Evolutionary conservation across 2,797 vertebrate species (phyloP), one percentile per base, ranked within the genome.

Genomic region (Anabacerthia variegaticeps): DNA sequence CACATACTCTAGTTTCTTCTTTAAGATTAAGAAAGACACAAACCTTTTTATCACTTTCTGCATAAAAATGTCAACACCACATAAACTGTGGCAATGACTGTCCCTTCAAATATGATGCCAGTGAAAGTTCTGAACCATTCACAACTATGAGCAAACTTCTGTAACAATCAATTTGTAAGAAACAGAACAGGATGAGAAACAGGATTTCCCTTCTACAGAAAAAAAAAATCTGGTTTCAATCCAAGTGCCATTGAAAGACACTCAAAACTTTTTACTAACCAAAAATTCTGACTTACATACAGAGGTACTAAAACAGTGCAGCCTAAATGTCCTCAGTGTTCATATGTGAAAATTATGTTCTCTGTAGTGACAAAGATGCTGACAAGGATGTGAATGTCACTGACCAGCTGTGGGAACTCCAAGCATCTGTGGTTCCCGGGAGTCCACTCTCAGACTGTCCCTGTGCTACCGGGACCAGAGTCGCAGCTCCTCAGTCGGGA

Each of bases 401-500:
- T 63, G 74, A 55, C 12, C 74, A 88, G 83, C 80, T 95, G 94
- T 93, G 95, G 95, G 95, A 97, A 97, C 88, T 82, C 59, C 63
- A 89, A 74, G 63, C 77, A 73, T 82, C 62, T 49, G 74, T 36
- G 71, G 83, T 96, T 94, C 96, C 93, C 83, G 67, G 56, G 67
- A 94, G 67, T n/a, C n/a, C 48, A 68, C 56, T 41, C 89, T 89
- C 58, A 91, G 78, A 21, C 79, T 56, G 36, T 51, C 58, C 55
- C 83, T 62, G 85, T 34, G 49, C 88, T 93, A 82, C 51, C 1
- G 0, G 69, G 73, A 85, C 2, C 3, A 0, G 74, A 92, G 82
- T 10, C 1, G 2, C 69, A 92, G 93, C 69, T 87, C 89, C 89
- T 81, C 92, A 55, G 76, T 5, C 1, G 10, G 85, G 51, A 89